phyloP scores from a whole-genome alignment of 2,888 invertebrate genomes.

The Protodeltote pygarga region DNA sequence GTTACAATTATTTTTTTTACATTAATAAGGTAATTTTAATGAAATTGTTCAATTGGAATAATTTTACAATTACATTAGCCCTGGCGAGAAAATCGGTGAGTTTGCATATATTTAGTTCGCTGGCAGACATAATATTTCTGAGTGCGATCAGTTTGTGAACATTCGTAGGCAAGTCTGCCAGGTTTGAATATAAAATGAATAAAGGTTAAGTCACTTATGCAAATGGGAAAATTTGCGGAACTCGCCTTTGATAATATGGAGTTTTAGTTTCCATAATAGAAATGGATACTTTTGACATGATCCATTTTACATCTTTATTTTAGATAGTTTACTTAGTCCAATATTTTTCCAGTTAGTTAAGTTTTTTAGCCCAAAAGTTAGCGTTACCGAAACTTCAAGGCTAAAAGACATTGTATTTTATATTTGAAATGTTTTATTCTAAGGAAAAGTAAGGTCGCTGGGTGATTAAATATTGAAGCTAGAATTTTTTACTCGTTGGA shows the following conservation, averaged over 20 bases:
- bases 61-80: constrained; percentile 17
- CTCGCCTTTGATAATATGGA: constrained; percentile 53
- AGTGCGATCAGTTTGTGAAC: constrained; percentile 59
- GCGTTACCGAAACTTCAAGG: no score
- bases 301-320: constrained; percentile 22
- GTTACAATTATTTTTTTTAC: no score
- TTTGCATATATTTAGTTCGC: constrained; percentile 43
- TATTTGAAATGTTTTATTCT: no score
- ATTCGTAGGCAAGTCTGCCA: constrained; percentile 57
- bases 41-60: not conserved
- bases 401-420: no score
- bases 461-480: no score
- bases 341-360: no score
- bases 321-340: constrained; percentile 13
- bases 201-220: constrained; percentile 70
- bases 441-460: no score
- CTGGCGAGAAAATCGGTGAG: constrained; percentile 37
- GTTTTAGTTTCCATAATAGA: constrained; percentile 40
- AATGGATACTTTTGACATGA: constrained; percentile 37
- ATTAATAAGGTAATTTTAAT: not conserved
- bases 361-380: no score
- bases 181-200: constrained; percentile 67
- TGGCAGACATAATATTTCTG: constrained; percentile 60
- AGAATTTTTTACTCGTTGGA: no score
- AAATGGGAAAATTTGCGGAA: constrained; percentile 64